Percentiles rank a stretch among this genome's conserved stretches.
These are phyloP conservation scores for Heloderma charlesbogerti DNA, from an alignment of 2,113 vertebrate species.

Conservation along the genomic window DNA sequence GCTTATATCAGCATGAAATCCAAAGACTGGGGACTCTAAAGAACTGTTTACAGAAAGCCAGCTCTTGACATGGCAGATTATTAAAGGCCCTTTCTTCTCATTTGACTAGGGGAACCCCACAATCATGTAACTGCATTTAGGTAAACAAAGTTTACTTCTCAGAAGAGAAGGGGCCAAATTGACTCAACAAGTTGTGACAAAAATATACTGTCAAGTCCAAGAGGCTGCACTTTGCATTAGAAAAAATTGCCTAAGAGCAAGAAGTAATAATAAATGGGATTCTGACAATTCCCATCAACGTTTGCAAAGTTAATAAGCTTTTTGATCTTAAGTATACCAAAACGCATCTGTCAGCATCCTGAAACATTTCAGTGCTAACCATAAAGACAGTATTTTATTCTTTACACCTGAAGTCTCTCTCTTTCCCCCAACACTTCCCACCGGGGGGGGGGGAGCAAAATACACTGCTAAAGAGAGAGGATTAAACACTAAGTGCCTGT, in stretches of 20 bases:
- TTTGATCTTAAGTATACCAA: background rate
- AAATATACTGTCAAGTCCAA: constrained; percentile 2
- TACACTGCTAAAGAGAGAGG: background rate
- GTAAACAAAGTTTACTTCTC: constrained; percentile 10
- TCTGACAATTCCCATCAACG: background rate
- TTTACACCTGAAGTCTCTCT: background rate
- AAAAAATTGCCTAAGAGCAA: constrained; percentile 55
- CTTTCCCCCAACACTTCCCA: background rate
- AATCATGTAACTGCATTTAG: background rate
- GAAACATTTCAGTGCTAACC: background rate
- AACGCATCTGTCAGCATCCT: background rate
- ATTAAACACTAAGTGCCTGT: background rate
- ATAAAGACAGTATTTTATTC: background rate
- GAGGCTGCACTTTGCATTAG: constrained; percentile 5
- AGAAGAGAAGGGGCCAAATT: background rate
- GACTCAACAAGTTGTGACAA: constrained; percentile 39
- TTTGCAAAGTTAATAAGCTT: constrained; percentile 25
- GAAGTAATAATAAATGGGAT: background rate
- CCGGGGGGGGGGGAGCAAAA: background rate
- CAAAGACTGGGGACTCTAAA: background rate
- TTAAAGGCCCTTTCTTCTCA: constrained; percentile 18
- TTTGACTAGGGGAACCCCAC: background rate
- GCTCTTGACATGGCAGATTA: background rate
- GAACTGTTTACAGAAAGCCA: background rate
- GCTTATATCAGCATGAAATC: constrained; percentile 10